A percentile compares a stretch with the other conserved stretches of the same genome.
Conservation (phyloP, 2,888 invertebrate species). For the Synanthedon vespiformis region DNA sequence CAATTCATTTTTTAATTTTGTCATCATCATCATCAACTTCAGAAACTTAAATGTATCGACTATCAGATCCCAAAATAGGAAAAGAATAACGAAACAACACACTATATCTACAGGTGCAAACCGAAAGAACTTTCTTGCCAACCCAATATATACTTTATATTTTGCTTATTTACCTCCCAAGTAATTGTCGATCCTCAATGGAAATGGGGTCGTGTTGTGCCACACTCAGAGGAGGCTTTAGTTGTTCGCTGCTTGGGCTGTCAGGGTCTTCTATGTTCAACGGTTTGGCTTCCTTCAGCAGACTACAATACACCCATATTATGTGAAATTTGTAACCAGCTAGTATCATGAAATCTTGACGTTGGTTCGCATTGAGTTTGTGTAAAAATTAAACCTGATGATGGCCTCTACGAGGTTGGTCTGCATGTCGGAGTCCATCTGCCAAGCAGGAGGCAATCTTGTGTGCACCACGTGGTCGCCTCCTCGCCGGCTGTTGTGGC, state of each 20-base stretch:
- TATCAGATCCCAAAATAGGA: too few relatives aligned
- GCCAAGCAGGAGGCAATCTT: slow-evolving; percentile 87
- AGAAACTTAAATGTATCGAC: too few relatives aligned
- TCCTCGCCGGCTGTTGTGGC: slow-evolving; percentile 89
- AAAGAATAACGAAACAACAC: too few relatives aligned
- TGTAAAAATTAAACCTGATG: slow-evolving; percentile 75
- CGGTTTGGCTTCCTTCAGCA: slow-evolving; percentile 93
- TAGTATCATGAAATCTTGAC: too few relatives aligned
- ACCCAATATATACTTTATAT: too few relatives aligned
- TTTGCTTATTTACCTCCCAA: slow-evolving; percentile 68
- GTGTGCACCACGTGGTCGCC: slow-evolving; percentile 92
- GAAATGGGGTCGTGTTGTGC: slow-evolving; percentile 75
- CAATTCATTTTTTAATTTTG: too few relatives aligned
- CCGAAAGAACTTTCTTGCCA: too few relatives aligned
- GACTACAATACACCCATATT: slow-evolving; percentile 51
- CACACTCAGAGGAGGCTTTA: slow-evolving; percentile 50
- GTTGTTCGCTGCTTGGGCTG: slow-evolving; percentile 40
- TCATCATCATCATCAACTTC: too few relatives aligned
- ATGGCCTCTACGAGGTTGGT: slow-evolving; percentile 95
- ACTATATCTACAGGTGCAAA: too few relatives aligned
- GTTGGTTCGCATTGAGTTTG: too few relatives aligned
- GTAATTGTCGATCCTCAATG: slow-evolving; percentile 87
- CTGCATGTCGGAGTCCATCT: slow-evolving; percentile 91
- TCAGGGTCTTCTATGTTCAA: slow-evolving; percentile 75
- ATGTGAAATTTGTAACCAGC: too few relatives aligned